These are phyloP conservation scores for Silurus glanis DNA, from an alignment of 2,113 vertebrate species.

Conservation along the genomic window DNA sequence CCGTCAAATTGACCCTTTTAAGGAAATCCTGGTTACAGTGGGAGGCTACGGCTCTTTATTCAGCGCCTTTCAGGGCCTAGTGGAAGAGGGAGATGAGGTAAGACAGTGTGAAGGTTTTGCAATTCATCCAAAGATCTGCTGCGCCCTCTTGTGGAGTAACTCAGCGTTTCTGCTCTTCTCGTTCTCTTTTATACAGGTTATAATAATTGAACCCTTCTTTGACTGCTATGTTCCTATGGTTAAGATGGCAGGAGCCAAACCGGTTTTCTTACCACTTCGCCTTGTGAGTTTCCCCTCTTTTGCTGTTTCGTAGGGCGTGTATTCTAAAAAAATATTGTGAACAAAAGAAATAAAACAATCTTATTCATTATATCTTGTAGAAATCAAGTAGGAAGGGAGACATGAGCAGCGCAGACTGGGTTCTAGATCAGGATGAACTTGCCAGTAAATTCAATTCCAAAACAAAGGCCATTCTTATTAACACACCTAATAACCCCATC, in stretches of 20 bases:
- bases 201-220: slow-evolving; percentile 94
- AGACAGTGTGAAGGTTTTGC: slow-evolving; percentile 23
- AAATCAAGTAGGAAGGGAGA: slow-evolving; percentile 66
- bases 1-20: slow-evolving; percentile 80
- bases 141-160: not conserved
- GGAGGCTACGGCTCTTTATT: slow-evolving; percentile 94
- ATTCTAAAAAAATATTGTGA: not conserved
- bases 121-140: not conserved
- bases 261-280: slow-evolving; percentile 85
- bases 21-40: slow-evolving; percentile 89
- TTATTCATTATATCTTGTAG: slow-evolving; percentile 53
- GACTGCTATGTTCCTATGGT: slow-evolving; percentile 95
- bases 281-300: slow-evolving; percentile 75
- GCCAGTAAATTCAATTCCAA: slow-evolving; percentile 89
- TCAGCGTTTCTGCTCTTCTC: not conserved
- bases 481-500: slow-evolving; percentile 91
- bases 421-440: slow-evolving; percentile 84
- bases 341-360: not conserved
- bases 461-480: slow-evolving; percentile 95
- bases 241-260: slow-evolving; percentile 87
- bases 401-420: slow-evolving; percentile 84
- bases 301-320: not conserved
- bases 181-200: slow-evolving; percentile 76
- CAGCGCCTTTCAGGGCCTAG: slow-evolving; percentile 83
- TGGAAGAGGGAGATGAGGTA: slow-evolving; percentile 93